These are phyloP conservation scores for Drosophila quinaria DNA, from an alignment of 2,888 invertebrate genomes.

Conservation along the genomic window DNA sequence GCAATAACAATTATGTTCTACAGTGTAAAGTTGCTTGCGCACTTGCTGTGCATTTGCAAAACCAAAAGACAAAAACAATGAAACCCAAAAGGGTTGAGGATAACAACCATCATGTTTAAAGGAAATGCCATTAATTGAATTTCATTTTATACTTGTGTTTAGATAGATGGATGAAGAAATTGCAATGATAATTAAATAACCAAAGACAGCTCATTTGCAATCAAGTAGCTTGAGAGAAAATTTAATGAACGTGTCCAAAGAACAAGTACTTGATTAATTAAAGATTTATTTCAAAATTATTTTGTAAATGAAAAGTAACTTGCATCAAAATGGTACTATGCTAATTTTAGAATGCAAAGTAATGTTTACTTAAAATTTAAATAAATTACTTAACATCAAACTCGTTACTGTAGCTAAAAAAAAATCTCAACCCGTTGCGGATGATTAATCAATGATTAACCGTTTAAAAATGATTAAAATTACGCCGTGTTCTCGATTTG, in stretches of 20 bases:
- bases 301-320: too few relatives aligned
- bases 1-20: conserved; percentile 4
- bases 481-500: conserved; percentile 1
- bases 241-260: not conserved
- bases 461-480: conserved; percentile 17
- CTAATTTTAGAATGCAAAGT: not conserved
- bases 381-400: not conserved
- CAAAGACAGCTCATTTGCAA: not conserved
- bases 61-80: conserved; percentile 1
- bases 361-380: not conserved
- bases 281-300: not conserved
- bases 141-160: not conserved
- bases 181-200: conserved; percentile 8
- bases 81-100: conserved; percentile 11
- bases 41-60: not conserved
- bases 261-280: not conserved
- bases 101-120: conserved; percentile 8
- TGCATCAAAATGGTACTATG: too few relatives aligned
- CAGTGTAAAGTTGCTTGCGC: not conserved
- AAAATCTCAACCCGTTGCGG: not conserved
- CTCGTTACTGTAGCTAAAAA: not conserved
- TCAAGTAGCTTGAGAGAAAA: not conserved
- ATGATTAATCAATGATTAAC: conserved; percentile 15
- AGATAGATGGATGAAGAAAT: not conserved
- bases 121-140: conserved; percentile 17